Evolutionary conservation across 2,113 vertebrate genomes (phyloP).

Genomic region (Scolopax mira): DNA sequence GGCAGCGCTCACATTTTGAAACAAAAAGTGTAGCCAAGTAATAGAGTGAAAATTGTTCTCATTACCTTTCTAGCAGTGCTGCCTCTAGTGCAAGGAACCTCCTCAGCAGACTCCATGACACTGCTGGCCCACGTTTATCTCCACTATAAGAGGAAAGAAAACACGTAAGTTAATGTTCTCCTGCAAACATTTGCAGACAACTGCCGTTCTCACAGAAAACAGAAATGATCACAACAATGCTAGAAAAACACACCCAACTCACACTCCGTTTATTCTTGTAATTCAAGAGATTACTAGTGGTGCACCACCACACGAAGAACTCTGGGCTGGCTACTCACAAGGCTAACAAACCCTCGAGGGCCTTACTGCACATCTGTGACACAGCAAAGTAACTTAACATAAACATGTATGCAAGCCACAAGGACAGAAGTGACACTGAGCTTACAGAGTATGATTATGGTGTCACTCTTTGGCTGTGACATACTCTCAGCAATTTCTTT

Average conservation of each 20-base stretch:
- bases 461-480: neutral
- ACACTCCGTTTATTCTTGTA: neutral
- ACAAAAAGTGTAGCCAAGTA: neutral
- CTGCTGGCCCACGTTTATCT: neutral
- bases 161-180: neutral
- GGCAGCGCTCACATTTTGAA: neutral
- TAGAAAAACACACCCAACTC: neutral
- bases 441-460: accelerated
- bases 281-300: neutral
- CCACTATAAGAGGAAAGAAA: neutral
- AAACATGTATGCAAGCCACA: accelerated
- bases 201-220: neutral
- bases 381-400: neutral
- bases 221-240: neutral
- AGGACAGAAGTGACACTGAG: neutral
- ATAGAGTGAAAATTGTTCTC: neutral
- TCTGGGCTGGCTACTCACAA: neutral
- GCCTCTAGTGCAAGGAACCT: neutral
- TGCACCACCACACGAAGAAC: neutral
- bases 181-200: neutral
- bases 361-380: neutral
- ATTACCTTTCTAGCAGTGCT: neutral
- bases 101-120: neutral
- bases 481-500: neutral
- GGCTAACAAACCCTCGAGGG: neutral